Percentiles rank a stretch among this genome's conserved stretches.
These are phyloP conservation scores for Nanorana parkeri DNA, from an alignment of 2,113 vertebrate genomes.

Conservation along the genomic window DNA sequence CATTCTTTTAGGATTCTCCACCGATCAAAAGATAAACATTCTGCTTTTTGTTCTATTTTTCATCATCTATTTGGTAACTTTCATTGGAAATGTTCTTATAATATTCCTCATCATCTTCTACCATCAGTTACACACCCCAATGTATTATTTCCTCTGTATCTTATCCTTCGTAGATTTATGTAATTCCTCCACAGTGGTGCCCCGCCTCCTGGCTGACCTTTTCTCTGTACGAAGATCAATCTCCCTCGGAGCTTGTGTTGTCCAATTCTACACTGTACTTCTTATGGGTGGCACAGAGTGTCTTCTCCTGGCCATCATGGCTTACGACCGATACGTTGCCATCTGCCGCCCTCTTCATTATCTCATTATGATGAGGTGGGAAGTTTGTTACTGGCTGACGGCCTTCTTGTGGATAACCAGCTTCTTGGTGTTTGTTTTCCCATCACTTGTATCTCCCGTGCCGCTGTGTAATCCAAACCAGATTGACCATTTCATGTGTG, in stretches of 20 bases:
- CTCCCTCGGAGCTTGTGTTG: neutral
- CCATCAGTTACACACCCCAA: neutral
- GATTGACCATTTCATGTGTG: neutral
- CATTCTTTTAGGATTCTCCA: neutral
- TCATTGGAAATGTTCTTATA: neutral
- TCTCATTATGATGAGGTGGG: neutral
- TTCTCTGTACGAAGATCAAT: neutral
- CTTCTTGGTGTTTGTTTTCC: neutral
- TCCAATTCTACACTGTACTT: neutral
- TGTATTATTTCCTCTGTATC: conserved; percentile 19
- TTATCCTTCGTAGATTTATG: neutral
- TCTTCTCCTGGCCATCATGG: neutral
- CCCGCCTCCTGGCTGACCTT: neutral
- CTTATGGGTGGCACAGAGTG: neutral
- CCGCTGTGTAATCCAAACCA: neutral
- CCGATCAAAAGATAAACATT: neutral
- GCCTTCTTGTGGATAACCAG: neutral
- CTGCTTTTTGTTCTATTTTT: neutral
- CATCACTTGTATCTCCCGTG: neutral
- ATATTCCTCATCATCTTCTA: neutral
- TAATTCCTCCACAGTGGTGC: neutral
- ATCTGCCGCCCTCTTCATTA: neutral
- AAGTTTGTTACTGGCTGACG: neutral
- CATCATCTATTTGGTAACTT: neutral
- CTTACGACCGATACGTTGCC: neutral